These are phyloP conservation scores for Xenops minutus DNA, from an alignment of 2,797 vertebrate species.

Conservation along the genomic window DNA sequence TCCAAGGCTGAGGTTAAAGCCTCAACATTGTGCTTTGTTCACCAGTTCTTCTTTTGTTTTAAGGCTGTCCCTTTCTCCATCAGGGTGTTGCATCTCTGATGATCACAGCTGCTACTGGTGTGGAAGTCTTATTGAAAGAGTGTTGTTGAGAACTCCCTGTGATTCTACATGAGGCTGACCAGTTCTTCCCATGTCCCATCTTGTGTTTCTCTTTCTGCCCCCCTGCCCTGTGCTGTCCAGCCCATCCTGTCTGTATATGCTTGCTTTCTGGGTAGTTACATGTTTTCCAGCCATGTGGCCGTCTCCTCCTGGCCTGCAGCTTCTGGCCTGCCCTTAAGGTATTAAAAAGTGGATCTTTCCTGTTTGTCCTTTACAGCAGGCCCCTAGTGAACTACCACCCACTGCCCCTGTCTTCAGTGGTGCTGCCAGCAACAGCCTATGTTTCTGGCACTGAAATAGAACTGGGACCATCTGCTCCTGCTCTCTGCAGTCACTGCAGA, in stretches of 20 bases:
- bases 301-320: not conserved
- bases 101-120: not conserved
- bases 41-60: not conserved
- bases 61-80: not conserved
- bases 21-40: not conserved
- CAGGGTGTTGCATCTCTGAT: not conserved
- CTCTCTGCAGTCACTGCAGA: not conserved
- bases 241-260: not conserved
- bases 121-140: not conserved
- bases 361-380: not conserved
- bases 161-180: not conserved
- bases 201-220: not conserved
- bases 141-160: not conserved
- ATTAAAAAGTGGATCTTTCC: not conserved
- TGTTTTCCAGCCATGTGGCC: not conserved
- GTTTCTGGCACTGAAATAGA: slow-evolving; percentile 8
- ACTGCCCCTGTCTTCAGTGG: not conserved
- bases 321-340: not conserved
- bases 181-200: not conserved
- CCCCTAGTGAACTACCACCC: not conserved
- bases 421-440: not conserved
- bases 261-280: not conserved
- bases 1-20: not conserved
- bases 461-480: slow-evolving; percentile 27
- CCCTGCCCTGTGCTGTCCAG: not conserved